Percentiles rank a stretch among this genome's conserved stretches.
phyloP scores from a whole-genome alignment of 2,888 invertebrate species.

The Epirrhoe tristata region DNA sequence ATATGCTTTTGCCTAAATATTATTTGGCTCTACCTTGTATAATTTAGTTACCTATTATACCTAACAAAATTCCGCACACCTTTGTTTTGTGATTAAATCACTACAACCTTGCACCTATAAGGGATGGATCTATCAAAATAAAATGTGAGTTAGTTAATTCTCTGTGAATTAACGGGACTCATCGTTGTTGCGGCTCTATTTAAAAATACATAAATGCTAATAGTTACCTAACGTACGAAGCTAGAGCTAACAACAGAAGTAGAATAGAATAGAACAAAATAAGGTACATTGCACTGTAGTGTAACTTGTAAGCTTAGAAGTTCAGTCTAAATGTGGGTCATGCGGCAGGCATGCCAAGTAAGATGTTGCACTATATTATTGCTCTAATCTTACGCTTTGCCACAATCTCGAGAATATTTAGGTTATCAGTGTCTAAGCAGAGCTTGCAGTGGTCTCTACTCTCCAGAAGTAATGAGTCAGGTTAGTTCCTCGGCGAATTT shows the following conservation, averaged over 20 bases:
- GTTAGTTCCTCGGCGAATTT: neutral
- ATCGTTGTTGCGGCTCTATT: too few relatives aligned
- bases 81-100: too few relatives aligned
- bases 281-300: conserved; percentile 1
- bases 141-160: too few relatives aligned
- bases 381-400: conserved; percentile 24
- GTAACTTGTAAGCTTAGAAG: conserved; percentile 15
- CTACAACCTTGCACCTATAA: too few relatives aligned
- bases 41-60: too few relatives aligned
- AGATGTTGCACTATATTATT: conserved; percentile 11
- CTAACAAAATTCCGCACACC: too few relatives aligned
- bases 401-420: conserved; percentile 3
- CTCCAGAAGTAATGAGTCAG: neutral
- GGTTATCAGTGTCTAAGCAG: conserved; percentile 7
- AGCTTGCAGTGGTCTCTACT: conserved; percentile 4
- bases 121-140: too few relatives aligned
- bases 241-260: conserved; percentile 13
- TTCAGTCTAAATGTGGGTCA: conserved; percentile 20
- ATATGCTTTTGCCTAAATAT: too few relatives aligned
- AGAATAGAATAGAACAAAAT: too few relatives aligned
- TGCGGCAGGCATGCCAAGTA: conserved; percentile 7
- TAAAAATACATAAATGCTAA: neutral
- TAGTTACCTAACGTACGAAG: neutral
- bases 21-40: too few relatives aligned
- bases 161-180: too few relatives aligned